Evolutionary conservation across 1,140 invertebrate genomes (phyloP), one percentile per base, ranked within the genome.

Genomic region (Thrips palmi): DNA sequence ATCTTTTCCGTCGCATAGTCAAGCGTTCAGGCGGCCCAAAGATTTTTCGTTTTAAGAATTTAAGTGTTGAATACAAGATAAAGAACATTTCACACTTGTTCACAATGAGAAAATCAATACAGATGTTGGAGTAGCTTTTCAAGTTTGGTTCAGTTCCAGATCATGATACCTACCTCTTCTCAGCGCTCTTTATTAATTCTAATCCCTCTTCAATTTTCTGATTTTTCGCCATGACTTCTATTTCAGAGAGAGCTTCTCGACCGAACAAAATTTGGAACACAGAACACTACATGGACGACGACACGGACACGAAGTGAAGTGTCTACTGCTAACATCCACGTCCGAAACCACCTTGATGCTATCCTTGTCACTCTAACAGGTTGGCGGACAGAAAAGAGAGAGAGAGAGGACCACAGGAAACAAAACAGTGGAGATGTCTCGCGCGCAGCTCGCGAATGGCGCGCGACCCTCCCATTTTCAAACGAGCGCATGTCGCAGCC

Each of bases 171-270:
- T 50, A 67, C 64, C 58, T 59, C 54, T 68, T 68, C 42, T 68
- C 65, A 18, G 64, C 65, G 39, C 54, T 45, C 49, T 54, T 52
- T 29, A 65, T 54, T 42, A 61, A 58, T 42, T 59, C 62, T 17
- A 59, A 42, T 7, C 57, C 64, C 47, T 68, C 63, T 42, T 62
- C 57, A 25, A 52, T 44, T 46, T 62, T 62, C 19, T 45, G 37
- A n/a, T 30, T 41, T 21, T 18, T 18, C 25, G 36, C 24, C 27
- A 37, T 42, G 22, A n/a, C 4, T 35, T 12, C 8, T 12, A 33
- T 10, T 18, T 33, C 14, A 10, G 7, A 33, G 31, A 33, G 12
- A 21, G 17, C 22, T 18, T 35, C n/a, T 35, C 12, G 21, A 19
- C 19, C 12, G 15, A 12, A 12, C 17, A 35, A 35, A 35, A 32